A percentile compares a stretch with the other conserved stretches of the same genome.
These are phyloP conservation scores for Gymnoscopelus braueri DNA, from an alignment of 2,797 vertebrate species.

Conservation along the genomic window DNA sequence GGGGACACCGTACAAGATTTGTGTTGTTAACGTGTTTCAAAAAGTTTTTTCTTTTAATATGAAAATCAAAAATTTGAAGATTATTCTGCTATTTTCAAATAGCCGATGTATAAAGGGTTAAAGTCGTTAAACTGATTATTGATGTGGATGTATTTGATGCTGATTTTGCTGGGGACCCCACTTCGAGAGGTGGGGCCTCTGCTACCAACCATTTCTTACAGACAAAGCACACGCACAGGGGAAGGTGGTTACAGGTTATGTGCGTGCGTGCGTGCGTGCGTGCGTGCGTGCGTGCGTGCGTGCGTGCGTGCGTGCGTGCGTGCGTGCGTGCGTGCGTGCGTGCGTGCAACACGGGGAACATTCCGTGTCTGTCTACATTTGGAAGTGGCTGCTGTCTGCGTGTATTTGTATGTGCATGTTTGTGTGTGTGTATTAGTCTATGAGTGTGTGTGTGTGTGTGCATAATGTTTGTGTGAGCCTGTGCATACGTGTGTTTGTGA, in stretches of 20 bases:
- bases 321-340: constrained; percentile 37
- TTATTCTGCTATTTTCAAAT: too few relatives aligned
- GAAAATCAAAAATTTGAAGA: too few relatives aligned
- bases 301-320: too few relatives aligned
- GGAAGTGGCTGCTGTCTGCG: constrained; percentile 21
- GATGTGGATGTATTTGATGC: too few relatives aligned
- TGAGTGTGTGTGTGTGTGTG: constrained; percentile 23
- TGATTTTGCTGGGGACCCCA: too few relatives aligned
- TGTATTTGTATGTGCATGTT: constrained; percentile 27
- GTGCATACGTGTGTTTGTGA: constrained; percentile 20
- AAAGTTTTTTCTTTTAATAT: too few relatives aligned
- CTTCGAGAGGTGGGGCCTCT: constrained; percentile 30
- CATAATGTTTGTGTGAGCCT: constrained; percentile 12
- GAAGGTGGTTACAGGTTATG: background rate
- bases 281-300: constrained; percentile 14
- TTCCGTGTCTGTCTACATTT: constrained; percentile 40
- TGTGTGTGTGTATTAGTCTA: constrained; percentile 24
- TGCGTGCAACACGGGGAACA: constrained; percentile 11
- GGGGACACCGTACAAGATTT: too few relatives aligned
- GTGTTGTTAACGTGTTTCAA: too few relatives aligned
- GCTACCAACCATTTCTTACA: constrained; percentile 62
- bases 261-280: constrained; percentile 29
- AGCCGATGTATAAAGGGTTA: too few relatives aligned
- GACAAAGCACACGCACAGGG: constrained; percentile 56
- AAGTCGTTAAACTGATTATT: too few relatives aligned